Base-by-base conservation (phyloP, 2,113 vertebrate genomes). In the Pollachius pollachius region DNA sequence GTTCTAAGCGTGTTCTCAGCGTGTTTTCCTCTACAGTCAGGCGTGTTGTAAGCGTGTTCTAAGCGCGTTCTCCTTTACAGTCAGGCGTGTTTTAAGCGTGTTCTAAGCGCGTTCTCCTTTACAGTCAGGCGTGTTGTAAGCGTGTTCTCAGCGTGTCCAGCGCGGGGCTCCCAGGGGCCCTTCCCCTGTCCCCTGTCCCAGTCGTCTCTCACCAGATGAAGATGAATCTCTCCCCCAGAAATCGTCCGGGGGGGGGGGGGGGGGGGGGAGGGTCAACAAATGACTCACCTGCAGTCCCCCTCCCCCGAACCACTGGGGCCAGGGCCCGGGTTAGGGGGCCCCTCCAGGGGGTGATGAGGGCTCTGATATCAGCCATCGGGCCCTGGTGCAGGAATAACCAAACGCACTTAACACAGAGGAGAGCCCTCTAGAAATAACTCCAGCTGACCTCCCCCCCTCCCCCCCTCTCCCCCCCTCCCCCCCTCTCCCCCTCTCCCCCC, bases 231-330 rank as follows among this genome's bases (percentile, higher is more conserved):
- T 34, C 30, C 30, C 4, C 30, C 30, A 34, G 30, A 34, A 34
- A 34, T 34, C 30, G 78, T 87, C 85, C 88, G 80, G 81, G 83
- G 87, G 83, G 85, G 80, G 76, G 27, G 62, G 3, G 80, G 81
- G 83, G 87, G 83, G 85, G 80, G 76, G 27, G 62, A 23, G 30
- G 30, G 4, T 82, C 72, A 15, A 67, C 69, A 81, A 90, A 91
- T 92, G 81, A 91, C 90, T 93, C 91, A 91, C 84, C 66, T 86
- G 90, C 89, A 91, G 85, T 92, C 91, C 88, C 88, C 84, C 77
- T n/a, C 23, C 84, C 85, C 64, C 58, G 79, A 77, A 77, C 88
- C 92, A 82, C 88, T 87, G 83, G 90, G 88, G 84, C 79, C 78
- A 4, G 30, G 17, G 81, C 84, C 81, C 82, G 16, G 78, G 71